phyloP scores from a whole-genome alignment of 2,113 vertebrate genomes.

The Dasyornis broadbenti region DNA sequence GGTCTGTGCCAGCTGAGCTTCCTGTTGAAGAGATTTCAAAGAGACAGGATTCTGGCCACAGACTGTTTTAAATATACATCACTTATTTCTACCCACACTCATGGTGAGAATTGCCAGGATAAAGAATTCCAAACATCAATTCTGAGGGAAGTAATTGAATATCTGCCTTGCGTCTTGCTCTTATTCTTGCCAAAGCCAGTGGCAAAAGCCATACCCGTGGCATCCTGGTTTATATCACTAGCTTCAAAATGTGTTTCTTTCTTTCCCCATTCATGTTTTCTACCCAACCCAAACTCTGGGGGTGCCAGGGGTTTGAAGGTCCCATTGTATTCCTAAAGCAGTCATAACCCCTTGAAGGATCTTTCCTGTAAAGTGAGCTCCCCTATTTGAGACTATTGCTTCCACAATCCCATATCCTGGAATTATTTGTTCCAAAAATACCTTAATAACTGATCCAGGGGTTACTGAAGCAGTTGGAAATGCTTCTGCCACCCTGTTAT shows the following conservation, averaged over 20 bases:
- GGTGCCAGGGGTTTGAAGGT: background rate
- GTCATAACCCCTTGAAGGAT: background rate
- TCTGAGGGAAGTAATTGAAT: background rate
- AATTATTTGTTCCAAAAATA: background rate
- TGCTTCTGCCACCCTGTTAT: no score
- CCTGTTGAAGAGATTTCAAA: background rate
- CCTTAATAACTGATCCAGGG: background rate
- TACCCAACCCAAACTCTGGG: background rate
- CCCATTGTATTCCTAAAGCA: background rate
- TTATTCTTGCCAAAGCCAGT: background rate
- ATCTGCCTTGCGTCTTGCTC: background rate
- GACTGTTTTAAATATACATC: background rate
- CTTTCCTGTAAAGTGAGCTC: background rate
- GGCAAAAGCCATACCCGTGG: background rate
- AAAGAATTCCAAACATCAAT: background rate
- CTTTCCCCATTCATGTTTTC: background rate
- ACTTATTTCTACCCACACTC: no score
- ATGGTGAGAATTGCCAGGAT: background rate
- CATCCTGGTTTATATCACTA: background rate
- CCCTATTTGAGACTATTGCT: background rate
- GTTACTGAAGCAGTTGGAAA: background rate
- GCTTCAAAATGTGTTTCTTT: background rate
- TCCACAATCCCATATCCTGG: background rate
- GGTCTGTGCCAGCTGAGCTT: background rate
- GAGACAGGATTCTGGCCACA: background rate